Evolutionary conservation across 1,140 invertebrate species (phyloP).

Genomic region (Platyura marginata): DNA sequence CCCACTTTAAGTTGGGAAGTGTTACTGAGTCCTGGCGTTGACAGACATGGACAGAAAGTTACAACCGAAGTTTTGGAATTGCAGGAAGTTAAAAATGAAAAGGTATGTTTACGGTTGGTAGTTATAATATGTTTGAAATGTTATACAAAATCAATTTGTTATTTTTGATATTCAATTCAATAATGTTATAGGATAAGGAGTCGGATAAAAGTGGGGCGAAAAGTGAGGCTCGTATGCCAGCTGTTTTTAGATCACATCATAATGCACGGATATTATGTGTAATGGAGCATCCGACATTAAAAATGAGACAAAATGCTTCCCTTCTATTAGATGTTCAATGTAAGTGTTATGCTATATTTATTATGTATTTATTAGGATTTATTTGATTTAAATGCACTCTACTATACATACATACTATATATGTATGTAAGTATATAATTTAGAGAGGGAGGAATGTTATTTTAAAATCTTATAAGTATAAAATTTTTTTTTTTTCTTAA

Average conservation of each 20-base stretch:
- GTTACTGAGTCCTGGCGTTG: constrained; percentile 33
- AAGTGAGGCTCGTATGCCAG: constrained; percentile 41
- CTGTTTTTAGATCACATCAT: constrained; percentile 50
- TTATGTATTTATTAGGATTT: not conserved
- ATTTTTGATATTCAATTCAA: no score
- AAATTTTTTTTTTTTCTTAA: no score
- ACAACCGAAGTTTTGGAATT: constrained; percentile 22
- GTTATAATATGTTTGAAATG: no score
- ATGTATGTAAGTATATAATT: no score
- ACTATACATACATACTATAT: no score
- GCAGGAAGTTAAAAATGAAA: constrained; percentile 22
- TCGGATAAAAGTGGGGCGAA: constrained; percentile 29
- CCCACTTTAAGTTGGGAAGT: constrained; percentile 55
- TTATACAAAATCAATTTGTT: no score
- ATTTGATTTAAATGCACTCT: no score
- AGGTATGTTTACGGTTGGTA: no score
- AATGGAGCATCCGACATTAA: constrained; percentile 47
- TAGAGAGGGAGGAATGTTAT: no score
- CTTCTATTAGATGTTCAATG: constrained; percentile 63
- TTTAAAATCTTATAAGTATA: no score
- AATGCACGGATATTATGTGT: constrained; percentile 55
- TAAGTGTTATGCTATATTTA: constrained; percentile 31
- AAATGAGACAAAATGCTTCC: constrained; percentile 45
- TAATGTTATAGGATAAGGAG: constrained; percentile 22
- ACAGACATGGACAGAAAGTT: constrained; percentile 28